Conservation (phyloP, 2,113 vertebrate species). For the Pygoscelis adeliae region DNA sequence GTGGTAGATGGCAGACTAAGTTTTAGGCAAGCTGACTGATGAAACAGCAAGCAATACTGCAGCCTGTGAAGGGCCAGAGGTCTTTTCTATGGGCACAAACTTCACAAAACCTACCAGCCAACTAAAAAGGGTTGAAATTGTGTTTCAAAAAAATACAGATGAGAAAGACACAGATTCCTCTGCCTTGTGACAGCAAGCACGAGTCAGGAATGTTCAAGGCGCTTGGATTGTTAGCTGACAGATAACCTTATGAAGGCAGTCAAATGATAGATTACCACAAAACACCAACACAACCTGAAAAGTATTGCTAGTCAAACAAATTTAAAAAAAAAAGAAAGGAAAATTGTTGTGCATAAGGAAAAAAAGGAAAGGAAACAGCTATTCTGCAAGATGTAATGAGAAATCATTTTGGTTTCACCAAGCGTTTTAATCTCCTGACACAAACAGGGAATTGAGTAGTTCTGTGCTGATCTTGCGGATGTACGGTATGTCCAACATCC, state of each 20-base stretch:
- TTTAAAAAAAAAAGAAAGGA: neutral
- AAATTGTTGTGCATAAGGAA: neutral
- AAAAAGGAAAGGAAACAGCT: neutral
- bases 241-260: neutral
- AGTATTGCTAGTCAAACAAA: neutral
- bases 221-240: neutral
- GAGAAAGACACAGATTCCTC: neutral
- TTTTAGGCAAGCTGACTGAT: neutral
- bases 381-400: neutral
- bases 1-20: neutral
- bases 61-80: neutral
- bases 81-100: neutral
- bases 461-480: neutral
- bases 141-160: neutral
- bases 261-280: neutral
- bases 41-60: neutral
- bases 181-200: neutral
- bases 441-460: slow-evolving; percentile 11
- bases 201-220: neutral
- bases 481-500: neutral
- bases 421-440: neutral
- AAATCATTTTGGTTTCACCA: neutral
- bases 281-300: neutral
- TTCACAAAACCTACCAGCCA: neutral
- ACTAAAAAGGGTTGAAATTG: neutral